Conservation (phyloP, 2,888 invertebrate genomes). For the Leptinotarsa peninsularis region DNA sequence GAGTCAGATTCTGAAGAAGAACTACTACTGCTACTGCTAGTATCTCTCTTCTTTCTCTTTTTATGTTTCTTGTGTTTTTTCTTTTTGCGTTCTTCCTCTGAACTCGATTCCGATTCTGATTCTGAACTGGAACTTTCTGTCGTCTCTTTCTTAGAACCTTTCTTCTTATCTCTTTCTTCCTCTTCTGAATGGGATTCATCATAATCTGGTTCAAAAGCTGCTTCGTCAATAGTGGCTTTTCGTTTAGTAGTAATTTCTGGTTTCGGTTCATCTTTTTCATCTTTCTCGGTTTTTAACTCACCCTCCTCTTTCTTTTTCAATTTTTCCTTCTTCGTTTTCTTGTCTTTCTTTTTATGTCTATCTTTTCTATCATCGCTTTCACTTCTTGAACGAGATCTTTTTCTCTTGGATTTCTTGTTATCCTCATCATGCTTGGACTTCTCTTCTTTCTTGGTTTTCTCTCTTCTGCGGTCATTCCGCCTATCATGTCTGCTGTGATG, state of each 20-base stretch:
- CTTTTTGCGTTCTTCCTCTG: constrained; percentile 61
- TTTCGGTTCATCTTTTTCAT: constrained; percentile 63
- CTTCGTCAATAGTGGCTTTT: constrained; percentile 78
- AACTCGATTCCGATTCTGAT: constrained; percentile 59
- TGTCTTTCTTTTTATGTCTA: constrained; percentile 63
- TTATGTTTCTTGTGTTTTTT: constrained; percentile 63
- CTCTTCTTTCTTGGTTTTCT: constrained; percentile 40
- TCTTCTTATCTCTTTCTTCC: constrained; percentile 59
- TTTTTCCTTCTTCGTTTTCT: constrained; percentile 67
- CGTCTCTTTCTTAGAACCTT: constrained; percentile 65
- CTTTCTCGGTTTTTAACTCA: constrained; percentile 55
- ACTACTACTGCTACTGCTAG: constrained; percentile 70
- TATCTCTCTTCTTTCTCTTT: constrained; percentile 73
- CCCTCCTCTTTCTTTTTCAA: constrained; percentile 55
- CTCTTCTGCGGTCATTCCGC: constrained; percentile 42
- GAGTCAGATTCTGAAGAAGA: constrained; percentile 74
- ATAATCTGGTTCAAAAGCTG: constrained; percentile 81
- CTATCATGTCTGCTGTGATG: constrained; percentile 56
- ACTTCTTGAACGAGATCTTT: constrained; percentile 54
- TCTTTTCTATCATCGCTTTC: constrained; percentile 56
- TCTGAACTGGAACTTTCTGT: constrained; percentile 64
- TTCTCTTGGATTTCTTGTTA: constrained; percentile 49
- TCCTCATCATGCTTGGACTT: constrained; percentile 48
- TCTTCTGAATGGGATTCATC: constrained; percentile 76
- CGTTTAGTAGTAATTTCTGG: constrained; percentile 66